These are phyloP conservation scores for Phacellophora camtschatica DNA, from an alignment of 30 jellyfish, hydroid and myxozoan genomes.

Conservation along the genomic window DNA sequence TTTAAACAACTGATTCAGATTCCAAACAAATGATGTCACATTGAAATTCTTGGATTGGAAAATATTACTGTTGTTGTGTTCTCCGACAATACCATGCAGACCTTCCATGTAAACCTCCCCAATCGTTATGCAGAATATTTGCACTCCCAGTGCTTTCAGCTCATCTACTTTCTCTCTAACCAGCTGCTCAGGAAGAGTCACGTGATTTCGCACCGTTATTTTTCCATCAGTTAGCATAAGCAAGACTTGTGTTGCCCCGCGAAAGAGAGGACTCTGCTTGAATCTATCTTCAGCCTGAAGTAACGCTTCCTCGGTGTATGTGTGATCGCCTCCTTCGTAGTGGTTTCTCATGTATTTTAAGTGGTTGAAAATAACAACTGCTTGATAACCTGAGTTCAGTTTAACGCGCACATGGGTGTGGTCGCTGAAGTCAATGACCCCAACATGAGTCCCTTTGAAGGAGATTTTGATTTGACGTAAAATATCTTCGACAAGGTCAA, in stretches of 20 bases:
- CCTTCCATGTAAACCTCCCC: slow-evolving; percentile 18
- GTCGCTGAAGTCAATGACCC: slow-evolving; percentile 25
- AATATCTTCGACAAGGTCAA: background rate
- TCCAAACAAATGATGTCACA: background rate
- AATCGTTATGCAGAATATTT: slow-evolving; percentile 10
- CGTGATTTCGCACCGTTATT: background rate
- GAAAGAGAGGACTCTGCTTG: slow-evolving; percentile 15
- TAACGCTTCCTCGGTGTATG: slow-evolving; percentile 18
- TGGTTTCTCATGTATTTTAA: background rate
- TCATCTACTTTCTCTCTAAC: slow-evolving; percentile 2
- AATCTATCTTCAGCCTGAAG: background rate
- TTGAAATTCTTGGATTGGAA: background rate
- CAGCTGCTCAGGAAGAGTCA: background rate
- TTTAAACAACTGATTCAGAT: background rate
- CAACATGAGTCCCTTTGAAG: slow-evolving; percentile 3
- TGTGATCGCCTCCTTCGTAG: slow-evolving; percentile 29
- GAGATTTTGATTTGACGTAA: background rate
- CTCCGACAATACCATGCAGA: slow-evolving; percentile 14
- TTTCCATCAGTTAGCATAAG: slow-evolving; percentile 32
- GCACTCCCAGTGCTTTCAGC: slow-evolving; percentile 17
- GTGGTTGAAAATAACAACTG: background rate
- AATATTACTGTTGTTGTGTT: background rate
- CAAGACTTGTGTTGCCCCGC: slow-evolving; percentile 4
- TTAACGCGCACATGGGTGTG: background rate
- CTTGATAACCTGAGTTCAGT: background rate